Base-by-base conservation (phyloP, 2,888 invertebrate genomes). In the Tipula confusa region DNA sequence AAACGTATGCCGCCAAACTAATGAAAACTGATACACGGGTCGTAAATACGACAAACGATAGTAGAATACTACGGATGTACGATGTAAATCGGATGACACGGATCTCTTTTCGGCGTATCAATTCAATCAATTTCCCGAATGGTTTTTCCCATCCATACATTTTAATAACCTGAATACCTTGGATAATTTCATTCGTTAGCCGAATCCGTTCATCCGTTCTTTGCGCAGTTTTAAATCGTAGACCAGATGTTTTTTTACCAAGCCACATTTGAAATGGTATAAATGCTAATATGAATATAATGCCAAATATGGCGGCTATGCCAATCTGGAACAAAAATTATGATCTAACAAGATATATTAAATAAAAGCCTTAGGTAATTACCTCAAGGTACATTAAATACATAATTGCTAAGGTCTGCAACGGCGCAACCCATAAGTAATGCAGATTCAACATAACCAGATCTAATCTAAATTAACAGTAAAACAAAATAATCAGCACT, bases 151-250 rank as follows among this genome's bases (percentile, higher is more conserved):
- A n/a, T n/a, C n/a, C n/a, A n/a, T n/a, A n/a, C n/a, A n/a, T n/a
- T n/a, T n/a, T n/a, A n/a, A n/a, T n/a, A n/a, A n/a, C n/a, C n/a
- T n/a, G n/a, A n/a, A n/a, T n/a, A n/a, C n/a, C n/a, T n/a, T n/a
- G n/a, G n/a, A n/a, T n/a, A n/a, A n/a, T n/a, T n/a, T n/a, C n/a
- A n/a, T n/a, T 87, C 94, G 98, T 98, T 82, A 97, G 91, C 5
- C 96, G 92, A 9, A 98, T 95, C 83, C 98, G 92, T 88, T 96
- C 95, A 89, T 98, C 98, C 0, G 97, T 97, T 84, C 95, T 91
- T n/a, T 94, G 89, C 0, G 98, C 97, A 0, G 96, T 97, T 87
- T 94, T 93, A 85, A 96, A 88, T 43, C 96, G 93, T 36, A 94
- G 89, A 31, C 92, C 92, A 0, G 96, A 95, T 2, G 95, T 94